Base-by-base conservation (phyloP, 2,888 invertebrate genomes). In the Zygothrica quintamaculata region DNA sequence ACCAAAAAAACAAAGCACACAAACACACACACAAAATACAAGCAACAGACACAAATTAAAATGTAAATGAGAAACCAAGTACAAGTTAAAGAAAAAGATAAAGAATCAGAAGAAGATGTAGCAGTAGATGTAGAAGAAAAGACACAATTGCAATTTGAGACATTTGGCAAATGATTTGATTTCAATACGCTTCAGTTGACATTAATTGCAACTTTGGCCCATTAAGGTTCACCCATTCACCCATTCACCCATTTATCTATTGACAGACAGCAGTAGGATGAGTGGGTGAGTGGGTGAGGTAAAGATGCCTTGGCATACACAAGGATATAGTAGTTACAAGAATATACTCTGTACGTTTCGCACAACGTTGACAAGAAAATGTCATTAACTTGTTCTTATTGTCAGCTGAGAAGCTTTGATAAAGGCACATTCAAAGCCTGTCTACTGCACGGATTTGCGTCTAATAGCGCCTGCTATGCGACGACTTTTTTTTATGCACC, bases 351-450 rank as follows among this genome's bases (percentile, higher is more conserved):
- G 15, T 6, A 22, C 9, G 46, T 31, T 11, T 39, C 57, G 56
- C 25, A 48, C 74, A 72, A 71, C 77, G 77, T 61, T 65, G 75
- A 75, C 84, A 81, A 74, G 78, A 84, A 84, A 84, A 84, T 84
- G 87, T 84, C 82, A 86, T 84, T 84, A 84, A 86, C 84, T 86
- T 86, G 82, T 84, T 70, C 87, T 86, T 84, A 86, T 84, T 84
- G 87, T 84, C 76, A 76, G 76, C 62, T 66, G 71, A 77, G 84
- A 39, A 65, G 78, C 74, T 80, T 84, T 86, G 84, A 86, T 77
- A 86, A 82, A 84, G 77, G 85, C 79, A 60, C 46, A 76, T 80
- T 76, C 85, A 79, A 82, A 80, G 77, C 69, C 73, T 64, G 72
- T 67, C 67, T 67, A 59, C 46, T 56, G 77, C 73, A 75, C 58